Percentiles rank a stretch among this genome's conserved stretches.
Evolutionary conservation across 1,140 invertebrate species (phyloP).

Genomic region (Aphaenogaster rudis): DNA sequence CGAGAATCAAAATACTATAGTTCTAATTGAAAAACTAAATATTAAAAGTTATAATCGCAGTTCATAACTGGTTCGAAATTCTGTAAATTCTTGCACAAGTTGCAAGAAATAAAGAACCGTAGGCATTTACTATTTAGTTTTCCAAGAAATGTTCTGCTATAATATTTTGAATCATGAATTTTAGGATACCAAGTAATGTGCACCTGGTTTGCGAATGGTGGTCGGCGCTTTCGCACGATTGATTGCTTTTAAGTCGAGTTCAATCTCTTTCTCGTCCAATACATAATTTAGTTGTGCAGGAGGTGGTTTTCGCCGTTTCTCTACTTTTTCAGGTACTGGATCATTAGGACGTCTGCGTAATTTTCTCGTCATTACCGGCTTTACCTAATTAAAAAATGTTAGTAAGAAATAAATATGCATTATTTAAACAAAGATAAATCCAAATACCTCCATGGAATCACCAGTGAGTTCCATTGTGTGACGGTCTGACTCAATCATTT

Average conservation of each 20-base stretch:
- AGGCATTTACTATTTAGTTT: conserved; percentile 4
- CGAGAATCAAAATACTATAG: not conserved
- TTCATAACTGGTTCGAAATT: not conserved
- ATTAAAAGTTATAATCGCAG: not conserved
- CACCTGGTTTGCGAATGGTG: conserved; percentile 87
- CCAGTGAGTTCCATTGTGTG: conserved; percentile 95
- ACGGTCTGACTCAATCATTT: conserved; percentile 95
- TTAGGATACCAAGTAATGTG: conserved; percentile 42
- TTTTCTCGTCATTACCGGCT: conserved; percentile 94
- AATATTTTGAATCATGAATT: conserved; percentile 16
- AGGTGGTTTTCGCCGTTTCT: conserved; percentile 94
- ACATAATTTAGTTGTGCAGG: conserved; percentile 94
- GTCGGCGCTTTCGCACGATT: conserved; percentile 89
- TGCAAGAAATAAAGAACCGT: not conserved
- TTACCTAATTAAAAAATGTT: conserved; percentile 85
- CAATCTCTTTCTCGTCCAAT: conserved; percentile 96
- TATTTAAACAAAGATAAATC: not conserved
- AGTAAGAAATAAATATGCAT: conserved; percentile 8
- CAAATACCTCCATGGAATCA: conserved; percentile 92
- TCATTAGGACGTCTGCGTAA: conserved; percentile 96
- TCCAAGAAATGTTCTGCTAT: not conserved
- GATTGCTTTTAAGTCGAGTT: conserved; percentile 95
- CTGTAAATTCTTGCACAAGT: not conserved
- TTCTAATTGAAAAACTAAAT: not conserved
- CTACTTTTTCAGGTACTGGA: conserved; percentile 93